Base-by-base conservation (phyloP, 2,113 vertebrate genomes). In the Brachirus orientalis region DNA sequence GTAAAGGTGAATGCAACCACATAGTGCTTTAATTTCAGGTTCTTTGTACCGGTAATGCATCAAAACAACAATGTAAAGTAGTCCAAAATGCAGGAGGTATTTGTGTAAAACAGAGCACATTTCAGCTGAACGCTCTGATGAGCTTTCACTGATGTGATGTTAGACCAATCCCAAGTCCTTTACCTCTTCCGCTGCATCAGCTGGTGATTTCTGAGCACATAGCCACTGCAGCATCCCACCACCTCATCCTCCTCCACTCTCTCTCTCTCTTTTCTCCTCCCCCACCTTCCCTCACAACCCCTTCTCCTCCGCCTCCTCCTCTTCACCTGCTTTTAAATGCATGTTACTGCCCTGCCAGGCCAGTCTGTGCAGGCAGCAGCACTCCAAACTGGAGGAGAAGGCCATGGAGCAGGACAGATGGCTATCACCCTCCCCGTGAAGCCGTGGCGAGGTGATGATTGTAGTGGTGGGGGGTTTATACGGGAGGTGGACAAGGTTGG, bases 201-300 rank as follows among this genome's bases (percentile, higher is more conserved):
- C 91, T 91, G 91, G 87, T 91, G 92, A 92, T 94, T 92, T 92
- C 89, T 92, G 88, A 92, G 93, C 90, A 89, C 90, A 95, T 81
- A 63, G 60, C 88, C 93, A 93, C 91, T 95, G 95, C 95, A 95
- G 92, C 94, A 95, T 89, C 87, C 87, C 92, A 91, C 87, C 74
- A 76, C 85, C 80, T 77, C 90, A 66, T 84, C 79, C 84, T 74
- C 80, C 66, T 62, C 72, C 77, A 18, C 69, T 38, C 46, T 55
- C 70, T 66, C 48, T 51, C 69, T 65, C 70, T 71, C 57, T 58
- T 67, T 71, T 75, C 80, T 81, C 86, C 84, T 75, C 88, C 86
- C 88, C 85, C 90, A 72, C 80, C 76, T 84, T 75, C 77, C 74
- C 69, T 68, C 83, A 79, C 28, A 75, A n/a, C 53, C 53, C 20